Percentiles rank a stretch among this genome's conserved stretches.
phyloP scores from a whole-genome alignment of 2,888 invertebrate species.

The Fissipunctia ypsillon region DNA sequence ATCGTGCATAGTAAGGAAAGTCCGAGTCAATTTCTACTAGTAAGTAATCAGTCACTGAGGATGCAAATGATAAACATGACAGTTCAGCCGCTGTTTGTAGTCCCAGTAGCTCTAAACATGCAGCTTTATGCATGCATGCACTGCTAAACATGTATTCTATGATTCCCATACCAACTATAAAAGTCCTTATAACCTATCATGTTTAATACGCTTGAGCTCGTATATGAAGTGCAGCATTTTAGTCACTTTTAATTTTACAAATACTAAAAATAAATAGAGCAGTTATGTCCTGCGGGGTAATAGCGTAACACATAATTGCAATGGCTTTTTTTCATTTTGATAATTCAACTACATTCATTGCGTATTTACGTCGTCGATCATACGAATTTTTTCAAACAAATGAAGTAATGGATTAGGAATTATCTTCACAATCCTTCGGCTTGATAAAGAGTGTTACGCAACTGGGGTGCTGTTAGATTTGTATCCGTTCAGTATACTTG shows the following conservation, averaged over 20 bases:
- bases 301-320: too few species aligned
- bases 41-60: conserved; percentile 13
- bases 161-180: neutral
- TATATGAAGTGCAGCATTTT: neutral
- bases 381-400: too few species aligned
- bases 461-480: too few species aligned
- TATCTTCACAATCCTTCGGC: too few species aligned
- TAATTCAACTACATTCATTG: too few species aligned
- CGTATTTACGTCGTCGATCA: too few species aligned
- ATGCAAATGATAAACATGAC: conserved; percentile 13
- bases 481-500: neutral
- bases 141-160: neutral
- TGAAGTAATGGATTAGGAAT: too few species aligned
- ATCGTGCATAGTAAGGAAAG: conserved; percentile 57
- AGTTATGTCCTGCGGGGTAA: too few species aligned
- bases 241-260: neutral
- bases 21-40: conserved; percentile 22
- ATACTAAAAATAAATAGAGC: neutral
- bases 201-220: neutral
- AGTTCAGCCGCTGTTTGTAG: neutral
- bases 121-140: neutral
- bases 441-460: too few species aligned
- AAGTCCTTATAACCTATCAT: neutral
- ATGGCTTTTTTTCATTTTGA: too few species aligned
- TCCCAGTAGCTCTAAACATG: neutral